A percentile compares a stretch with the other conserved stretches of the same genome.
Conservation (phyloP, 2,797 vertebrate species). For the Myotis planiceps region DNA sequence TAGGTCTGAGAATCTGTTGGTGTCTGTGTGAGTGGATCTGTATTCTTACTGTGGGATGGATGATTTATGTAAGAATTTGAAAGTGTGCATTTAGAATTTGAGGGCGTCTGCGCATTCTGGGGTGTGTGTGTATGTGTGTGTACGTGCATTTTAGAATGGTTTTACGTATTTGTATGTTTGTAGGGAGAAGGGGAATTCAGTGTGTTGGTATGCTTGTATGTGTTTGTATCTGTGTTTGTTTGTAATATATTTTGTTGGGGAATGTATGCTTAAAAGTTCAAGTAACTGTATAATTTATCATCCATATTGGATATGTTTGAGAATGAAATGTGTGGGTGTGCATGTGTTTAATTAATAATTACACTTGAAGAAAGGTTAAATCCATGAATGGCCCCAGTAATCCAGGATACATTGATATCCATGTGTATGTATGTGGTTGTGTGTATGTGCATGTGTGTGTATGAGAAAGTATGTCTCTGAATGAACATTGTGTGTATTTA, state of each 20-base stretch:
- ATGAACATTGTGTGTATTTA: not conserved
- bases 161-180: not conserved
- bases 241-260: not conserved
- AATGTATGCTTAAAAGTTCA: not conserved
- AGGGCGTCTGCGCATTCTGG: not conserved
- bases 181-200: not conserved
- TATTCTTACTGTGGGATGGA: not conserved
- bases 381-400: not conserved
- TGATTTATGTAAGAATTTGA: not conserved
- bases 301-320: not conserved
- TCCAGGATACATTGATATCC: not conserved
- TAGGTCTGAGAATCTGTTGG: not conserved
- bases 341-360: not conserved
- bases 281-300: not conserved
- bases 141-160: not conserved
- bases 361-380: not conserved
- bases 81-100: not conserved
- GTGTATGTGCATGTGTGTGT: not conserved
- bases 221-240: not conserved
- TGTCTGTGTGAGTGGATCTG: not conserved
- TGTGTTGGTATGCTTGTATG: not conserved
- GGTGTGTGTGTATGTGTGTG: not conserved
- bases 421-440: not conserved
- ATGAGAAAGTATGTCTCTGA: not conserved
- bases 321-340: not conserved